Percentiles rank a stretch among this genome's conserved stretches.
These are phyloP conservation scores for Drosophila nigricruria DNA, from an alignment of 2,888 invertebrate species.

Conservation along the genomic window DNA sequence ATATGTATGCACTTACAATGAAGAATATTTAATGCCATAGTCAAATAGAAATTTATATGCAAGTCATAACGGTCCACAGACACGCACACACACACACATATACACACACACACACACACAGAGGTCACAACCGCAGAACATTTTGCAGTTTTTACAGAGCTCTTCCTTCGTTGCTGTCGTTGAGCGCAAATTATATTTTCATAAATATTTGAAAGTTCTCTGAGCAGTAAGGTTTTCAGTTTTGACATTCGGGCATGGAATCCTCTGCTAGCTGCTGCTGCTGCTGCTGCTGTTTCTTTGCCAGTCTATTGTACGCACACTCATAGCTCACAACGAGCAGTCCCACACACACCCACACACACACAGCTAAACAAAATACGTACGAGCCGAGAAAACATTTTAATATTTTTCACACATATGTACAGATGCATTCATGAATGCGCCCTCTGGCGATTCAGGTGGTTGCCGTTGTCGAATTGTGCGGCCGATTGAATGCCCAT, in stretches of 20 bases:
- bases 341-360: constrained; percentile 6
- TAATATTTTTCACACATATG: constrained; percentile 51
- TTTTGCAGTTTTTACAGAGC: constrained; percentile 35
- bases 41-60: constrained; percentile 78
- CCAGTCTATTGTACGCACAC: constrained; percentile 53
- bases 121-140: constrained; percentile 24
- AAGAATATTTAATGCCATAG: constrained; percentile 58
- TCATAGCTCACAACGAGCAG: not conserved
- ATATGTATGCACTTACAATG: constrained; percentile 27
- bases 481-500: constrained; percentile 26
- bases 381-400: constrained; percentile 33
- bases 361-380: constrained; percentile 7
- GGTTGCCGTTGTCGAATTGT: constrained; percentile 43
- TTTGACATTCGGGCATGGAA: constrained; percentile 38
- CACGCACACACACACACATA: constrained; percentile 19
- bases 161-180: constrained; percentile 16
- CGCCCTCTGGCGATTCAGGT: constrained; percentile 50
- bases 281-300: constrained; percentile 62
- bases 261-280: constrained; percentile 37
- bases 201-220: constrained; percentile 72
- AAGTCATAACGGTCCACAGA: constrained; percentile 66
- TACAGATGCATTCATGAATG: constrained; percentile 33
- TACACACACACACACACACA: constrained; percentile 8
- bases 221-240: constrained; percentile 42
- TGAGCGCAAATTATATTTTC: constrained; percentile 74